Conservation (phyloP, 1,140 invertebrate genomes). For the Neomicropteryx cornuta region DNA sequence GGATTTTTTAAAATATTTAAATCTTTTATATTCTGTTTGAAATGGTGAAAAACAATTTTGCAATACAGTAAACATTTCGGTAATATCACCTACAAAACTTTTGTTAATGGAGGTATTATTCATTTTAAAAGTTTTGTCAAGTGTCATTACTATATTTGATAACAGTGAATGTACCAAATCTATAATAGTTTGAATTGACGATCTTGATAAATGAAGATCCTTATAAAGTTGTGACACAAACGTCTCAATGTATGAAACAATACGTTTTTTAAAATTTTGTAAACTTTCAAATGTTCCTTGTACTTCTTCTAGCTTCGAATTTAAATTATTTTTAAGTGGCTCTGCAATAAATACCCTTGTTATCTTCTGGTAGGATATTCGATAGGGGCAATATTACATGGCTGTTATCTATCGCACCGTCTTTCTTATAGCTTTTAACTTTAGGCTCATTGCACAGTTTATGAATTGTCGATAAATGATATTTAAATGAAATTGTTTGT, state of each 20-base stretch:
- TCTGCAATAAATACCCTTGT: neutral
- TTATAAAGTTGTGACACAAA: neutral
- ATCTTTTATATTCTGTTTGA: conserved; percentile 1
- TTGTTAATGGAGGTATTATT: neutral
- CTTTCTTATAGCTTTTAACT: neutral
- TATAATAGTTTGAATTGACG: neutral
- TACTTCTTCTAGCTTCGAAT: too few relatives aligned
- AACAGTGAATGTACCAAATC: neutral
- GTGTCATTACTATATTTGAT: neutral
- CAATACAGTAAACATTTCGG: neutral
- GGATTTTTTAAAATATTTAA: neutral
- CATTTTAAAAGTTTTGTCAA: neutral
- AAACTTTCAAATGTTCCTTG: too few relatives aligned
- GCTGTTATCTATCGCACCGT: too few relatives aligned
- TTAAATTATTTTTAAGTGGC: neutral
- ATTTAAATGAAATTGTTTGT: neutral
- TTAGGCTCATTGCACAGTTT: neutral
- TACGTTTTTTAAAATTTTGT: too few relatives aligned
- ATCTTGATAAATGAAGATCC: neutral
- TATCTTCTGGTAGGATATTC: too few relatives aligned
- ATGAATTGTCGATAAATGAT: neutral
- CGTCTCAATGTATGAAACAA: too few relatives aligned
- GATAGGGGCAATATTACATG: too few relatives aligned
- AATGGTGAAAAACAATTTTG: neutral
- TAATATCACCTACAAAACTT: neutral